Evolutionary conservation across 2,888 invertebrate genomes (phyloP).

Genomic region (Pogonocherus hispidulus): DNA sequence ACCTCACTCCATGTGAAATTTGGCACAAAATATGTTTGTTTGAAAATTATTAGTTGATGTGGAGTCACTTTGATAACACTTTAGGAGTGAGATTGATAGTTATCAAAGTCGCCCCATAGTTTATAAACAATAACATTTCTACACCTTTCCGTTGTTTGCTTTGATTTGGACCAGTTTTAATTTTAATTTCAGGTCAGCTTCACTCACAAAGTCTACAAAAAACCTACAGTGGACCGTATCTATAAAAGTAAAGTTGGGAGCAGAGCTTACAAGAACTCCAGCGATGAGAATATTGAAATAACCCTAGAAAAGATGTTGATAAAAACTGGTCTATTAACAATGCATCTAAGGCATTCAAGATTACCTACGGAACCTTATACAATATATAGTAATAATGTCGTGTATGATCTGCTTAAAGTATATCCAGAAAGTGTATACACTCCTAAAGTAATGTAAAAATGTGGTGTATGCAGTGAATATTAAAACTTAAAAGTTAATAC

Average conservation of each 20-base stretch:
- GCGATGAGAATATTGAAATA: constrained; percentile 28
- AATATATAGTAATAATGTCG: no score
- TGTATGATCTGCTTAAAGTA: no score
- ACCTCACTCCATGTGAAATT: background rate
- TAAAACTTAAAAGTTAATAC: no score
- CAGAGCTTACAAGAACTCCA: constrained; percentile 17
- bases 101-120: constrained; percentile 8
- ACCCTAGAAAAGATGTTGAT: constrained; percentile 39
- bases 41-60: background rate
- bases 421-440: no score
- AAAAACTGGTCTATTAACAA: constrained; percentile 29
- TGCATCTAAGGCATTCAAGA: constrained; percentile 27
- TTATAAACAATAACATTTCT: background rate
- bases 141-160: background rate
- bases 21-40: background rate
- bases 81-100: constrained; percentile 3
- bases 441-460: no score
- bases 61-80: background rate
- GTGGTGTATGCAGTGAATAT: background rate
- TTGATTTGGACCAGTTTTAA: background rate
- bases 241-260: constrained; percentile 32
- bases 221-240: constrained; percentile 14
- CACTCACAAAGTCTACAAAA: background rate
- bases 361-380: constrained; percentile 31
- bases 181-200: background rate